Percentiles rank a stretch among this genome's conserved stretches.
Evolutionary conservation across 2,113 vertebrate genomes (phyloP).

Genomic region (Galeopterus variegatus): DNA sequence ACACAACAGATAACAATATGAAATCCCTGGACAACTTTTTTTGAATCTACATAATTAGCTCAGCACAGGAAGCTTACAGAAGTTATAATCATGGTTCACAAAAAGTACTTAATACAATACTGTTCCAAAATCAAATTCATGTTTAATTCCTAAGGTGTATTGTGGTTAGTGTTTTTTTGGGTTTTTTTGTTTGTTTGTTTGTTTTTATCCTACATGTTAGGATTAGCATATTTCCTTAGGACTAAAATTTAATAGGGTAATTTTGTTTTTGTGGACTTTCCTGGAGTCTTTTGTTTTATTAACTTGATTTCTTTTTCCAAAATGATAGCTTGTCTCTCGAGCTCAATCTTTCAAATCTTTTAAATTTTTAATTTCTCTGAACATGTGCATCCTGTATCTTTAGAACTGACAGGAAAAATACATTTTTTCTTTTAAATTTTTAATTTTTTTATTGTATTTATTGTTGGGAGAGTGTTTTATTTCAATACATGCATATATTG

Average conservation of each 20-base stretch:
- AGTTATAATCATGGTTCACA: neutral
- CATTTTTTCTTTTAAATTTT: slow-evolving; percentile 1
- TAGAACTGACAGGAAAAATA: slow-evolving; percentile 55
- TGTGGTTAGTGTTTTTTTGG: neutral
- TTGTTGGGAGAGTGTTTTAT: too few species aligned
- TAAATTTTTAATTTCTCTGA: neutral
- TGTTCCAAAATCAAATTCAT: neutral
- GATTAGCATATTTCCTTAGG: neutral
- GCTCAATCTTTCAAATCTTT: neutral
- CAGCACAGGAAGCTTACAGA: neutral
- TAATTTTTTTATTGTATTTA: too few species aligned
- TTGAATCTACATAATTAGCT: slow-evolving; percentile 28
- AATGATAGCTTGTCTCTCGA: neutral
- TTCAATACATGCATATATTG: too few species aligned
- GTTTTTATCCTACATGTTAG: neutral
- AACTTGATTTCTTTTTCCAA: neutral
- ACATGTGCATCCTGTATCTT: neutral
- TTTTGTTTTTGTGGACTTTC: neutral
- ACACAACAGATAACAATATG: neutral
- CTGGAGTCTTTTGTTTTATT: neutral
- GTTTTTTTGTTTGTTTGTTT: too few species aligned
- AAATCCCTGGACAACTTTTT: slow-evolving; percentile 40
- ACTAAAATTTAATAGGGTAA: neutral
- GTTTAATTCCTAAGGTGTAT: neutral
- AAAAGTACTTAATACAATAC: neutral